phyloP scores from a whole-genome alignment of 2,888 invertebrate species.

The Chorisops tibialis region DNA sequence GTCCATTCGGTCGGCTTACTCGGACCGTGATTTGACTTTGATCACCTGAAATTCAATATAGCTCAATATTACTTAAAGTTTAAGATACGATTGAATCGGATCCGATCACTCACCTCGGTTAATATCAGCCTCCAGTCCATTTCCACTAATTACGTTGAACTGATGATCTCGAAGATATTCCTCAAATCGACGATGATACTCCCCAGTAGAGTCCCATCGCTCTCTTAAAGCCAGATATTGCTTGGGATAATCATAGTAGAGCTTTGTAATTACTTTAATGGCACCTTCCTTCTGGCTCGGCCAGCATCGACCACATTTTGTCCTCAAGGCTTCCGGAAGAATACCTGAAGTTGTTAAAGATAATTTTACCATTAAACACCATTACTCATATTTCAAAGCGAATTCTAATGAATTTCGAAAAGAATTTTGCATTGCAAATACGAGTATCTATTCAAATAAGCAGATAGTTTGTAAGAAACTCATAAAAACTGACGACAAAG shows the following conservation, averaged over 20 bases:
- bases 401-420: too few species aligned
- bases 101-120: slow-evolving; percentile 12
- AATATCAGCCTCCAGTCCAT: slow-evolving; percentile 27
- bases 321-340: slow-evolving; percentile 66
- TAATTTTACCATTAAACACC: neutral
- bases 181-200: slow-evolving; percentile 57
- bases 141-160: slow-evolving; percentile 37
- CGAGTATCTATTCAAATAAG: too few species aligned
- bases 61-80: neutral
- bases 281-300: slow-evolving; percentile 64
- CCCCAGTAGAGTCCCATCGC: slow-evolving; percentile 70
- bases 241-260: slow-evolving; percentile 60
- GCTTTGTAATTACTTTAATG: slow-evolving; percentile 64
- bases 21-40: slow-evolving; percentile 2
- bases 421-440: too few species aligned
- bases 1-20: slow-evolving; percentile 3
- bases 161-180: slow-evolving; percentile 40
- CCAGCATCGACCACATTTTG: slow-evolving; percentile 64
- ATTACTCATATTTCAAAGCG: neutral
- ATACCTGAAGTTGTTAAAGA: slow-evolving; percentile 54
- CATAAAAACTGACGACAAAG: too few species aligned
- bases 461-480: too few species aligned
- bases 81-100: too few species aligned
- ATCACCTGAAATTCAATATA: neutral
- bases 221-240: slow-evolving; percentile 66